phyloP scores from a whole-genome alignment of 1,140 invertebrate species.

The Tetraneura akinire region DNA sequence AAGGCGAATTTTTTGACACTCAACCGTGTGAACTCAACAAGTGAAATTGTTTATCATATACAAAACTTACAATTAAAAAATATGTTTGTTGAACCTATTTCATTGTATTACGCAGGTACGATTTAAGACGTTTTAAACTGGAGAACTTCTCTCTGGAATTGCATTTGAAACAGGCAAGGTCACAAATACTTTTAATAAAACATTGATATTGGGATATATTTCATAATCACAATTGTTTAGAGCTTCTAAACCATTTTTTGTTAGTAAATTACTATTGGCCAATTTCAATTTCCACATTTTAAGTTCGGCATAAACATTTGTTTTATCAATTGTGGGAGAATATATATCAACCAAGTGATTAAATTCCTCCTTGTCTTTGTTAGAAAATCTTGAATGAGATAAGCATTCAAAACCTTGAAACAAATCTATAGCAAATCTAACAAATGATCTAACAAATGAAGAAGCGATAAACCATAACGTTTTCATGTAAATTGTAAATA shows the following conservation, averaged over 20 bases:
- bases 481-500: background rate
- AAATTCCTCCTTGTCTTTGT: background rate
- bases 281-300: conserved; percentile 6
- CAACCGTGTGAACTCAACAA: too few species aligned
- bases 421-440: background rate
- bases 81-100: too few species aligned
- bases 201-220: too few species aligned
- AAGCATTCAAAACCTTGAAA: background rate
- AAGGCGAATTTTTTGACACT: too few species aligned
- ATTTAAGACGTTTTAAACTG: too few species aligned
- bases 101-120: too few species aligned
- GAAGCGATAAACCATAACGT: background rate
- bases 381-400: background rate
- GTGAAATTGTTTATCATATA: too few species aligned
- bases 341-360: conserved; percentile 1
- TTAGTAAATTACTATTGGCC: background rate
- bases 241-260: conserved; percentile 1
- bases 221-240: conserved; percentile 3
- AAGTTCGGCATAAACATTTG: background rate
- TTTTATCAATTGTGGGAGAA: background rate
- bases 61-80: too few species aligned
- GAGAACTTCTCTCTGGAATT: too few species aligned
- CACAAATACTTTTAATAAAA: too few species aligned
- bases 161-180: too few species aligned
- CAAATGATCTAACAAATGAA: background rate